Evolutionary conservation across 2,888 invertebrate species (phyloP).

Genomic region (Aphidoletes aphidimyza): DNA sequence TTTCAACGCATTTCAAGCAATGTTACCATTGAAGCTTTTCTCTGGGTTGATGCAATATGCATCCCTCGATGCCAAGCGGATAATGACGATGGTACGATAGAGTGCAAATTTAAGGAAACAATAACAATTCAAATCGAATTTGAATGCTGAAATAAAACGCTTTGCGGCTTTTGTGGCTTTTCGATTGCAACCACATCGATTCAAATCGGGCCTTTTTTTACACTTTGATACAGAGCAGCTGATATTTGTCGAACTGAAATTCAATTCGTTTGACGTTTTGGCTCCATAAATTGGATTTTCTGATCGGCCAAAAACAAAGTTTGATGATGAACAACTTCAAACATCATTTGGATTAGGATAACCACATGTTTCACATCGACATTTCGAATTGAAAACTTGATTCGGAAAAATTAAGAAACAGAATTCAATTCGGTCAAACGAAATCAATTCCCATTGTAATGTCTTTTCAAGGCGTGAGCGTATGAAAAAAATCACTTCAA

Average conservation of each 20-base stretch:
- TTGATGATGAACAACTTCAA: too few relatives aligned
- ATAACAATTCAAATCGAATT: slow-evolving; percentile 40
- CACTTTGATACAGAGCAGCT: background rate
- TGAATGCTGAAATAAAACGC: background rate
- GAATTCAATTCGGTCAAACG: background rate
- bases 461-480: background rate
- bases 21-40: too few relatives aligned
- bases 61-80: background rate
- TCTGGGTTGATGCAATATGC: too few relatives aligned
- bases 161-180: slow-evolving; percentile 33
- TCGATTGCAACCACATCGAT: background rate
- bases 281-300: background rate
- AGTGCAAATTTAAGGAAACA: background rate
- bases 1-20: too few relatives aligned
- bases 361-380: background rate
- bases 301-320: background rate
- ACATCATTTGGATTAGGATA: background rate
- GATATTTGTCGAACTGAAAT: background rate
- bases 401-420: too few relatives aligned
- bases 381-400: too few relatives aligned
- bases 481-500: background rate
- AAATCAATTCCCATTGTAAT: slow-evolving; percentile 15
- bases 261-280: background rate
- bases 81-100: background rate
- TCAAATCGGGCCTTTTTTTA: background rate